phyloP scores from a whole-genome alignment of 1,140 invertebrate genomes.

The Papilio polytes region DNA sequence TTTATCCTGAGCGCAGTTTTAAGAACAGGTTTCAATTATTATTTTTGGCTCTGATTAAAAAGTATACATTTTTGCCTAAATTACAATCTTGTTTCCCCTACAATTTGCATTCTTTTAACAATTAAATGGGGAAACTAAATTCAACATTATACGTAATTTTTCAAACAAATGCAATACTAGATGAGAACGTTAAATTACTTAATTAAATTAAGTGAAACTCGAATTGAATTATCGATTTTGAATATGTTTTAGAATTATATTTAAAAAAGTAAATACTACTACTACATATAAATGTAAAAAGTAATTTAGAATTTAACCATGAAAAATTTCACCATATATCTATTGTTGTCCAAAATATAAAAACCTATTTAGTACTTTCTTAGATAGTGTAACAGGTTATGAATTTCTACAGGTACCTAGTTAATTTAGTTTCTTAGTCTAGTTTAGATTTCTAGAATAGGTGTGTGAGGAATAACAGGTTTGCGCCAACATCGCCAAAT shows the following conservation, averaged over 20 bases:
- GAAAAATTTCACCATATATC: background rate
- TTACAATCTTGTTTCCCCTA: background rate
- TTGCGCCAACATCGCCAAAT: constrained; percentile 40
- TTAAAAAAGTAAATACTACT: background rate
- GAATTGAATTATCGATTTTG: background rate
- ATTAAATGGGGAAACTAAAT: background rate
- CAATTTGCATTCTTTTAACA: background rate
- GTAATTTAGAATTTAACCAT: background rate
- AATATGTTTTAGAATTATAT: background rate
- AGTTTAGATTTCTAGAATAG: constrained; percentile 57
- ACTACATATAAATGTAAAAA: background rate
- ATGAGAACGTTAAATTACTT: background rate
- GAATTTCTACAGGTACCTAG: constrained; percentile 21
- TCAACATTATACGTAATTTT: background rate
- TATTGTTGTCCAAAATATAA: background rate
- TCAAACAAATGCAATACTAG: background rate
- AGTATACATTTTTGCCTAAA: too few species aligned
- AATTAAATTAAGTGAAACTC: constrained; percentile 1
- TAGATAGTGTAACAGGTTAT: constrained; percentile 20
- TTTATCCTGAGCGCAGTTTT: background rate
- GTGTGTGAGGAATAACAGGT: constrained; percentile 42
- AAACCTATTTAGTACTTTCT: background rate
- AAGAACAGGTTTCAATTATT: background rate
- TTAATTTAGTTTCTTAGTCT: constrained; percentile 49
- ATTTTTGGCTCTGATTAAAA: too few species aligned